Evolutionary conservation across 2,888 invertebrate species (phyloP), one percentile per base, ranked within the genome.

Genomic region (Monochamus alternatus): DNA sequence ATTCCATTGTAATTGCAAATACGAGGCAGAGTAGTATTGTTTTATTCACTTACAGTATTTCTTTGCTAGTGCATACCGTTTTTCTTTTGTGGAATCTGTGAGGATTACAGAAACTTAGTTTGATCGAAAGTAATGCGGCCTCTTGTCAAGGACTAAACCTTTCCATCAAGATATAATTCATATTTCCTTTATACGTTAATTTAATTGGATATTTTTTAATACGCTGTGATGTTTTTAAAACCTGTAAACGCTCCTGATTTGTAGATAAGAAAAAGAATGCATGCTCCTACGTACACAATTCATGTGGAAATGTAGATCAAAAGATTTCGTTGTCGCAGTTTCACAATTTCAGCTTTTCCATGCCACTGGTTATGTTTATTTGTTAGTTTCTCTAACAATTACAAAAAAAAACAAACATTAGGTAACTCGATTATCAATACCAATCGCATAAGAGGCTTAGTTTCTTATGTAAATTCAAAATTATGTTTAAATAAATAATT

Each of bases 1-100:
- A 78, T 78, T 72, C 69, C 69, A 81, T 81, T 80, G 74, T 80
- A 81, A 80, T 81, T 81, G 81, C 78, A 81, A 81, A 80, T 10
- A 10, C 47, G 43, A 43, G 59, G 38, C 68, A 22, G 7, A 7
- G 31, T 55, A 10, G 43, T 60, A 60, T 62, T 69, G 60, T 60
- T 59, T 69, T n/a, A 44, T 60, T 59, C 59, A 59, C 44, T 69
- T 69, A 69, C 59, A 44, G 60, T 66, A 52, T 43, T 68, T 43
- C 47, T 47, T 47, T 7, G 38, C 38, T 47, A 47, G 47, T 59
- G 14, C 59, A 14, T 4, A 14, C 9, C 14, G 43, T 59, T 59
- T 59, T 38, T 38, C 38, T 38, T 44, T 68, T 52, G 30, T 22
- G 14, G 22, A 14, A 9, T 14, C 38, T n/a, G n/a, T 60, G 12